Base-by-base conservation (phyloP, 2,113 vertebrate genomes). In the Entelurus aequoreus region DNA sequence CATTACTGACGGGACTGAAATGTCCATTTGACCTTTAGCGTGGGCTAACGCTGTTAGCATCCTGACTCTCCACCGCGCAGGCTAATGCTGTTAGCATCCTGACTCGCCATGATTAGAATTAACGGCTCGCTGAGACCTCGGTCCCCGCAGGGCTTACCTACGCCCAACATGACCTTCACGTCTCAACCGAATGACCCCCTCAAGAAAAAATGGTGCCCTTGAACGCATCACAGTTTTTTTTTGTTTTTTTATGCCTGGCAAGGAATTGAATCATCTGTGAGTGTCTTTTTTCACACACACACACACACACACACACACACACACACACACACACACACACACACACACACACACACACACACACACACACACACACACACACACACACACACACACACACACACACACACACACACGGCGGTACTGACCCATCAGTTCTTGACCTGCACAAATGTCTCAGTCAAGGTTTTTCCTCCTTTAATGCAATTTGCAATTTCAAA, bases 401-500 rank as follows among this genome's bases (percentile, higher is more conserved):
- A 2, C 58, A 50, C 40, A 47, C 59, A 48, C 51, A 53, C 42
- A 9, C 40, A 55, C 51, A 48, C 42, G n/a, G 59, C n/a, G 54
- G 72, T 62, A 81, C 81, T 79, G 65, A 83, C 70, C 69, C 68
- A 53, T 86, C 72, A 68, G 35, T 68, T 69, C 84, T 78, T 71
- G 66, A 78, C 78, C 60, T 37, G 36, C 67, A 75, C 80, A 83
- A 28, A 75, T 69, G 16, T 72, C 65, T 80, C 60, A 28, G 28
- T 28, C 28, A 28, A 28, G 28, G 28, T 28, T 28, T 28, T 28
- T 28, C 28, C 77, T 76, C 51, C 55, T 75, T 21, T 89, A 84
- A 88, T 84, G 76, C 71, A 83, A 78, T 78, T 71, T 88, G 86
- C 78, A 71, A 79, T 87, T 87, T 84, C 79, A 84, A 88, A 87